These are phyloP conservation scores for Petrocephalus zakoni DNA, from an alignment of 2,113 vertebrate genomes.

Conservation along the genomic window DNA sequence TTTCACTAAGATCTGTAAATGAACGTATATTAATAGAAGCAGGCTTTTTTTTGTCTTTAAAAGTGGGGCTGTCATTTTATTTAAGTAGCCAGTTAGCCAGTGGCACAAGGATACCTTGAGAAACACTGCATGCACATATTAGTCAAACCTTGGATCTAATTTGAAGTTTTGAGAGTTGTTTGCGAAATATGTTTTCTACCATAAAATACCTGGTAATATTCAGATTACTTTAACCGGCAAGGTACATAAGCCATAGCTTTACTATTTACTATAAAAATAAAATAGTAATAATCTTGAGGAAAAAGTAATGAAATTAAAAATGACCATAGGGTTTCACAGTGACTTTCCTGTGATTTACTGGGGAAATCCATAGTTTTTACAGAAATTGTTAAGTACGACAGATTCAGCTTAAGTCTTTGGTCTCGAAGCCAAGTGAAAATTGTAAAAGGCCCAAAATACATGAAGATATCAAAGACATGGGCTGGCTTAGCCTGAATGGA, in stretches of 20 bases:
- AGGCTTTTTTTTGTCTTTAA: neutral
- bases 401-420: constrained; percentile 64
- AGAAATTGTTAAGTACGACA: neutral
- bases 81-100: constrained; percentile 1
- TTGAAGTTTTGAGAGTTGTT: neutral
- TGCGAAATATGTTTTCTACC: neutral
- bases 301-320: constrained; percentile 2
- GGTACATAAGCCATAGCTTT: neutral
- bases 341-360: neutral
- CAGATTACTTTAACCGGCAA: neutral
- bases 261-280: neutral
- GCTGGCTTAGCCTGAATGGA: neutral
- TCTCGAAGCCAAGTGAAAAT: constrained; percentile 44
- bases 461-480: neutral
- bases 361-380: neutral
- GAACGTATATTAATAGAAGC: neutral
- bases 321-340: neutral
- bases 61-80: neutral
- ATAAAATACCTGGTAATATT: neutral
- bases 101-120: neutral
- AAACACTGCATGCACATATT: neutral
- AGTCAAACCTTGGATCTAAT: neutral
- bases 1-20: neutral
- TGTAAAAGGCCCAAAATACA: neutral
- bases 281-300: neutral